These are phyloP conservation scores for Hydroisotoma schaefferi DNA, from an alignment of 2,888 invertebrate species.

Conservation along the genomic window DNA sequence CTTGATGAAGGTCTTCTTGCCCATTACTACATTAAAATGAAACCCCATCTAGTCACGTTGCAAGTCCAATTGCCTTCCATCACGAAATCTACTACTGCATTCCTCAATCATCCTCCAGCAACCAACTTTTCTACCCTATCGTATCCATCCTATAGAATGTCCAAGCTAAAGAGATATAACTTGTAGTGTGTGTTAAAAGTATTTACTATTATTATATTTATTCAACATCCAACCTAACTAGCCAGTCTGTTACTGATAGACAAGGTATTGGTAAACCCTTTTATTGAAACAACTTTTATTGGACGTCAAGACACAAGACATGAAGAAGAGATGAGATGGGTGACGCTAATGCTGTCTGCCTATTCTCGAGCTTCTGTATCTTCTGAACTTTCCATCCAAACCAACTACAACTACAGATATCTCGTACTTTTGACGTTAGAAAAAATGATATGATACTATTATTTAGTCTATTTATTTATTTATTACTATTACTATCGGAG, in stretches of 20 bases:
- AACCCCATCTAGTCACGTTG: conserved; percentile 25
- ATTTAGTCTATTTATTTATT: too few relatives aligned
- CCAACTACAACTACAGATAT: too few relatives aligned
- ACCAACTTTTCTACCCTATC: neutral
- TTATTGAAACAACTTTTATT: conserved; percentile 8
- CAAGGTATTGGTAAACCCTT: conserved; percentile 8
- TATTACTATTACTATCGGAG: too few relatives aligned
- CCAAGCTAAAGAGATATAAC: neutral
- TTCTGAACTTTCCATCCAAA: too few relatives aligned
- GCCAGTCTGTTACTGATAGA: conserved; percentile 6
- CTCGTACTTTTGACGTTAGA: too few relatives aligned
- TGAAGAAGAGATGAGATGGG: too few relatives aligned
- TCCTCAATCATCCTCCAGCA: conserved; percentile 8
- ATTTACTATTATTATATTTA: too few relatives aligned
- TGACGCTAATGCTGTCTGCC: too few relatives aligned
- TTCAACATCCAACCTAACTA: neutral
- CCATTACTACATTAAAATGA: conserved; percentile 22
- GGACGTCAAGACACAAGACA: conserved; percentile 1
- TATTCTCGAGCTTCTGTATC: too few relatives aligned
- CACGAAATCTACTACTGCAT: conserved; percentile 22
- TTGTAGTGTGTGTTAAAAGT: neutral
- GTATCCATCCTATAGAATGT: neutral
- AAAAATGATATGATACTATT: too few relatives aligned
- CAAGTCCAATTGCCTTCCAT: conserved; percentile 21
- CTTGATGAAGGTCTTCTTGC: conserved; percentile 25